phyloP scores from a whole-genome alignment of 2,797 vertebrate genomes.

The Chaunax sp. region DNA sequence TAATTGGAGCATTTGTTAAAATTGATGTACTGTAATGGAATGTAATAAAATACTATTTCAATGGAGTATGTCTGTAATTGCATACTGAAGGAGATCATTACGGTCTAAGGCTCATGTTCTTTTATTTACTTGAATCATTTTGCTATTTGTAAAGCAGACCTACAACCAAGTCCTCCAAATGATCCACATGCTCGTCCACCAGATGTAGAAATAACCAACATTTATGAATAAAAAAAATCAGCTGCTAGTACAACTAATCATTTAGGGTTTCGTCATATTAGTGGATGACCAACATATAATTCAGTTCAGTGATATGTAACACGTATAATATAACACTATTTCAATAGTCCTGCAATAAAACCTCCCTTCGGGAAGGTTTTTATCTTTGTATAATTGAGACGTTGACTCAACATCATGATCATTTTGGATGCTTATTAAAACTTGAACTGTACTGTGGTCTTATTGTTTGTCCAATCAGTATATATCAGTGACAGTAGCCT shows the following conservation, averaged over 20 bases:
- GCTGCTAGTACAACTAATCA: neutral
- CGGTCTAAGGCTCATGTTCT: neutral
- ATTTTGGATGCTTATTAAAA: too few relatives aligned
- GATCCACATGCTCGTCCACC: neutral
- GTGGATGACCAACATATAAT: neutral
- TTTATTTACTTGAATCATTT: neutral
- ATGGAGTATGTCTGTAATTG: slow-evolving; percentile 27
- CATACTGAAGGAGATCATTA: neutral
- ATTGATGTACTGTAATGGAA: slow-evolving; percentile 36
- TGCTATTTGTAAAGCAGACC: neutral
- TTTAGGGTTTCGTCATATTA: neutral
- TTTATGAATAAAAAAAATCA: neutral
- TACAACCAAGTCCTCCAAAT: neutral
- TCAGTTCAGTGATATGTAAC: neutral
- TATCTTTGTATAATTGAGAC: too few relatives aligned
- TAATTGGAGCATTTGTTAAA: slow-evolving; percentile 52
- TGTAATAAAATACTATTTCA: slow-evolving; percentile 69
- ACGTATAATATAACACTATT: too few relatives aligned
- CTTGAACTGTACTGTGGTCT: too few relatives aligned
- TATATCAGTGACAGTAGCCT: too few relatives aligned
- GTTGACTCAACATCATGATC: too few relatives aligned
- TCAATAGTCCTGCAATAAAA: too few relatives aligned
- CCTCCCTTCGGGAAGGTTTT: too few relatives aligned
- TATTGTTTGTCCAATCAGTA: too few relatives aligned
- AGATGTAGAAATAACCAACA: too few relatives aligned